Evolutionary conservation across 1,140 invertebrate species (phyloP).

Genomic region (Drosophila orena): DNA sequence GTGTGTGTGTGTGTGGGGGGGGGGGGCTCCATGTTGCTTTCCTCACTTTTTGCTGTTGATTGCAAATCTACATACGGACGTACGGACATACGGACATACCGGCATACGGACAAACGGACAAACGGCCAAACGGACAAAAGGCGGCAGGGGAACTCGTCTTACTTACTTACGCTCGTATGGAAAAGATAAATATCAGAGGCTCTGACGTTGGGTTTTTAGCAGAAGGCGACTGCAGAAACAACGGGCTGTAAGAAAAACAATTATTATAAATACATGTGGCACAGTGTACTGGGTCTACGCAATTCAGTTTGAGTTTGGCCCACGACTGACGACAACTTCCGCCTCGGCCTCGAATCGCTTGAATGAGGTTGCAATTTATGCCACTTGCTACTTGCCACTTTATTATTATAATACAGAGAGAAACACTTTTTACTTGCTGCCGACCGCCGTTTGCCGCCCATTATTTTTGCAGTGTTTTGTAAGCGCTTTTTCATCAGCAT

Average conservation of each 20-base stretch:
- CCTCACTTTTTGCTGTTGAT: constrained; percentile 73
- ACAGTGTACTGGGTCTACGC: constrained; percentile 44
- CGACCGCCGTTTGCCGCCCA: constrained; percentile 16
- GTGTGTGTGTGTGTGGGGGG: constrained; percentile 24
- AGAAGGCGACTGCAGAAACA: constrained; percentile 32
- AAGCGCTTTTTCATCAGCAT: constrained; percentile 50
- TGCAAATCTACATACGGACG: constrained; percentile 67
- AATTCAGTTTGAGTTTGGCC: constrained; percentile 53
- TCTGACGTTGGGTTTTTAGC: constrained; percentile 55
- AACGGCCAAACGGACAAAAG: constrained; percentile 8
- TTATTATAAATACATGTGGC: constrained; percentile 61
- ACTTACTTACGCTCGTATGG: constrained; percentile 60
- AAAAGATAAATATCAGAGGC: constrained; percentile 67
- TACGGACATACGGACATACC: constrained; percentile 5
- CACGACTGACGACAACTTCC: constrained; percentile 63
- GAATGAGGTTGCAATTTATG: constrained; percentile 82
- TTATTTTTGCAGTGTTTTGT: constrained; percentile 47
- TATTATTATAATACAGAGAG: constrained; percentile 75
- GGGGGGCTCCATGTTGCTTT: constrained; percentile 52
- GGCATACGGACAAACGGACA: constrained; percentile 7
- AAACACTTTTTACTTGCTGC: constrained; percentile 45
- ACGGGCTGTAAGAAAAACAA: constrained; percentile 54
- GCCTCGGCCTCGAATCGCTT: constrained; percentile 55
- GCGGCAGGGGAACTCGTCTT: constrained; percentile 54
- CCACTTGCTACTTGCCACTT: constrained; percentile 74